These are phyloP conservation scores for mouse (Mus musculus) DNA, from an alignment of 2,113 vertebrate genomes.

Conservation along the genomic window GRCm39 chr6:28491001-28491500, in stretches of 20 bases:
- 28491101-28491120: neutral
- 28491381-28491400: slow-evolving; percentile 51
- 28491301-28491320: neutral
- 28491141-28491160: slow-evolving; percentile 39
- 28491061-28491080: neutral
- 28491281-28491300: slow-evolving; percentile 45
- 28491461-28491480: slow-evolving; percentile 59
- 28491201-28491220: slow-evolving; percentile 54
- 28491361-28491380: neutral
- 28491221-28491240: slow-evolving; percentile 51
- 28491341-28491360: neutral
- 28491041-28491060: neutral
- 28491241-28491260: slow-evolving; percentile 47
- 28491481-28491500: slow-evolving; percentile 72
- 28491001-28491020: neutral
- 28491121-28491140: neutral
- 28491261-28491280: slow-evolving; percentile 42
- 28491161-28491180: slow-evolving; percentile 53
- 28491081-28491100: neutral
- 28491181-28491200: slow-evolving; percentile 33
- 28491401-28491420: slow-evolving; percentile 16
- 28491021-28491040: neutral
- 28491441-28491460: slow-evolving; percentile 71
- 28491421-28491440: slow-evolving; percentile 70
- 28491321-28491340: slow-evolving; percentile 50